Percentiles rank a stretch among this genome's conserved stretches.
These are phyloP conservation scores for Pitta sordida DNA, from an alignment of 2,113 vertebrate genomes.

Conservation along the genomic window DNA sequence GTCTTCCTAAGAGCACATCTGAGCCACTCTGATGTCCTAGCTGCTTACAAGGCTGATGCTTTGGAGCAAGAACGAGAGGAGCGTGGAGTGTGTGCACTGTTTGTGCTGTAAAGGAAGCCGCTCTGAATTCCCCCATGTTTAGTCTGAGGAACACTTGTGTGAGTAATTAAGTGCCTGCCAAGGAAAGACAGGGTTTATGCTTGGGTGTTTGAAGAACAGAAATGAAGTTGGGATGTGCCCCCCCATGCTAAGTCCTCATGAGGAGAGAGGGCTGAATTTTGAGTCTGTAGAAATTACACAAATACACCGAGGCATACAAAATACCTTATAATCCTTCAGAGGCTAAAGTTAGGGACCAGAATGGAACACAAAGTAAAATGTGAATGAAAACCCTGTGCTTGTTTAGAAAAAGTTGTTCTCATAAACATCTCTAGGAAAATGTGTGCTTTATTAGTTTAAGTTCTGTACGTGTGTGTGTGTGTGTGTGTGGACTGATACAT, in stretches of 20 bases:
- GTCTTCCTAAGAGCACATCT: background rate
- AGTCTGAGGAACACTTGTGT: background rate
- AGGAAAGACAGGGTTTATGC: background rate
- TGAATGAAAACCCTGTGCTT: background rate
- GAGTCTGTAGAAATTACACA: background rate
- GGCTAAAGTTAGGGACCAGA: background rate
- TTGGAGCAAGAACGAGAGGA: background rate
- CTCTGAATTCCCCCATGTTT: background rate
- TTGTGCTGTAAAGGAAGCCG: background rate
- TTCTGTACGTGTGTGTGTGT: background rate
- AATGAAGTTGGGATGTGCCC: background rate
- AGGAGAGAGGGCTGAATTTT: background rate
- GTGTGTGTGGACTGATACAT: background rate
- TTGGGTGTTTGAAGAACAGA: background rate
- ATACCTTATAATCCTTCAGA: background rate
- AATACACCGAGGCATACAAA: background rate
- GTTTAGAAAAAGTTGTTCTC: background rate
- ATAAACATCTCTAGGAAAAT: background rate
- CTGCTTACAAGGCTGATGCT: background rate
- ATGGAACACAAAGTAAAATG: background rate
- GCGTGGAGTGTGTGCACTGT: rapidly evolving
- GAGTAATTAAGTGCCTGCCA: background rate
- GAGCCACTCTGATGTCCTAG: background rate
- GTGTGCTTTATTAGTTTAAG: background rate
- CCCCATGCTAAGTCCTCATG: background rate